Evolutionary conservation across 2,797 vertebrate species (phyloP), one percentile per base, ranked within the genome.

Genomic region (Parauchenoglanis ngamensis): DNA sequence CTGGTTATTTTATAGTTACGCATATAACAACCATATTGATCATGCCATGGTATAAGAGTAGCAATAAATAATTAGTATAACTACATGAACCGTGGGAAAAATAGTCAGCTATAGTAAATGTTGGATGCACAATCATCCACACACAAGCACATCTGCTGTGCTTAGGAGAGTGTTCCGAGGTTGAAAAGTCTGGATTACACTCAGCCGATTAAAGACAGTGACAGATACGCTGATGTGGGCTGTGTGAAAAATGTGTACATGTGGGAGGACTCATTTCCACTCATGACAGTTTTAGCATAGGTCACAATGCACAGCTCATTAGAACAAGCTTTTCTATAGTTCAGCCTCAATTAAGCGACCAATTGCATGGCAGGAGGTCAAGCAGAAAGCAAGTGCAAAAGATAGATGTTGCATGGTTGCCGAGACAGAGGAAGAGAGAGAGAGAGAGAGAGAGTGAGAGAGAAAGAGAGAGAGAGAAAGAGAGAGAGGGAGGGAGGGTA

Each of bases 151-250:
- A 49, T 68, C 3, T 7, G 23, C 28, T n/a, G 15, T 81, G 78
- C 46, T 70, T 77, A 63, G 7, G n/a, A 79, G 65, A 88, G 70
- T 67, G 31, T 59, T 82, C 35, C 56, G 83, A 44, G 83, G 89
- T 76, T 86, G 70, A 91, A 84, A 80, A 2, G 21, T 73, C 11
- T 80, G 81, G 81, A 88, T 90, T 86, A 88, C 75, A 89, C 40
- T 90, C 90, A 92, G 91, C 87, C 85, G 88, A 92, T 91, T 90
- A 90, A 78, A 83, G 59, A 65, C 19, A 23, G 28, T 15, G 31
- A 35, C 54, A 83, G 83, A 89, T 89, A 88, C 81, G 86, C 75
- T 82, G 79, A 88, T 40, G 12, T 56, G 40, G 12, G 86, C 52
- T 49, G 73, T 76, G 46, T 54, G 10, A 57, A 70, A 40, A 11